These are phyloP conservation scores for Drosophila tripunctata DNA, from an alignment of 2,888 invertebrate genomes.

Conservation along the genomic window DNA sequence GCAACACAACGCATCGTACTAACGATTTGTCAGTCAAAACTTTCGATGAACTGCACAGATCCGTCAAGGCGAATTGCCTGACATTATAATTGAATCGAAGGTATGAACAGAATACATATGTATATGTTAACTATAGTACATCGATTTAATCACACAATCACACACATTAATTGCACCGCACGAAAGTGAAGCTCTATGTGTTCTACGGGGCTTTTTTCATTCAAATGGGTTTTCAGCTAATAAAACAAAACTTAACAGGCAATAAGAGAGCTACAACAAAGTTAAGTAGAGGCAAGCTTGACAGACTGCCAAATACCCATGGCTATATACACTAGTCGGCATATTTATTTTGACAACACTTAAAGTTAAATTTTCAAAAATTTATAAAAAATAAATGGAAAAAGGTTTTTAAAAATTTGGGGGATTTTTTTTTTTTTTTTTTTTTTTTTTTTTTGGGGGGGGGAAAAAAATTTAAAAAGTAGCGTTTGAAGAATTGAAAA, in stretches of 20 bases:
- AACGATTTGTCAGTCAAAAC: slow-evolving; percentile 9
- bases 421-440: no score
- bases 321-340: no score
- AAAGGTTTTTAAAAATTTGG: no score
- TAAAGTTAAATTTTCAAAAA: no score
- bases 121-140: no score
- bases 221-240: slow-evolving; percentile 29
- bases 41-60: not conserved
- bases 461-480: no score
- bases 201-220: slow-evolving; percentile 10
- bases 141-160: slow-evolving; percentile 47
- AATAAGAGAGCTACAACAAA: slow-evolving; percentile 2
- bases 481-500: no score
- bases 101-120: slow-evolving; percentile 10
- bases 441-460: no score
- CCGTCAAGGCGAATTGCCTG: slow-evolving; percentile 30
- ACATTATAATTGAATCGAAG: slow-evolving; percentile 17
- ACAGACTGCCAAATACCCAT: no score
- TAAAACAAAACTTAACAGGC: slow-evolving; percentile 26
- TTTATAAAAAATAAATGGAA: no score
- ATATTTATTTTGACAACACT: no score
- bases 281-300: not conserved
- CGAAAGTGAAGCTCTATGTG: slow-evolving; percentile 21
- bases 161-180: slow-evolving; percentile 41
- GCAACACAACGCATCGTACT: not conserved